Base-by-base conservation (phyloP, 2,888 invertebrate genomes). In the Troides aeacus region DNA sequence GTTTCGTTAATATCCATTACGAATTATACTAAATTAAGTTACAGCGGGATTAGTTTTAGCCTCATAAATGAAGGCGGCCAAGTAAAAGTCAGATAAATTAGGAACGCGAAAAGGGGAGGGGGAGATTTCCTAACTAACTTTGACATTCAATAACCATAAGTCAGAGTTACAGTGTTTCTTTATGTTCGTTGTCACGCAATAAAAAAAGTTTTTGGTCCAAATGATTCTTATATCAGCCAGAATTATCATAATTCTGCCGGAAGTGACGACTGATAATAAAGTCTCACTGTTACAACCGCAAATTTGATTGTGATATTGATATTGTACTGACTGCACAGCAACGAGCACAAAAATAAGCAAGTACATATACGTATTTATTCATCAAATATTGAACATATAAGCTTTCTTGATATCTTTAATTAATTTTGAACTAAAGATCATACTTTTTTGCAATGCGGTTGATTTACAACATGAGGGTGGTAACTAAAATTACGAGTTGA, bases 11-110 rank as follows among this genome's bases (percentile, higher is more conserved):
- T 68, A 68, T 65, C 71, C 68, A 72, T 75, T 69, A 75, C 71
- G 69, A 71, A 75, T 73, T 73, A 71, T 66, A 68, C 71, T 72
- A 71, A 75, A 74, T 73, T 73, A 74, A 71, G 72, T 72, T 72
- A 74, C 59, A 63, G 62, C 69, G 68, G 21, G 60, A 72, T 72
- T 72, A 72, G 72, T 73, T 72, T 69, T 72, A 68, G 63, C 60
- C 46, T 62, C 58, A 68, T 56, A 67, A 65, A 64, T 60, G 72
- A 72, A 70, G 61, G 66, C 70, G 62, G 36, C 36, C 63, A n/a
- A 66, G 58, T 59, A 53, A 18, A 60, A 66, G 66, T 62, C 60
- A 70, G 66, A 70, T 70, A 70, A 66, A 70, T 66, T 63, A 70
- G 66, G 58, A 68, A 68, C 66, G 62, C 63, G 63, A 56, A 65